Evolutionary conservation across 2,797 vertebrate species (phyloP), one percentile per base, ranked within the genome.

Genomic region (Amphiprion clarkii): DNA sequence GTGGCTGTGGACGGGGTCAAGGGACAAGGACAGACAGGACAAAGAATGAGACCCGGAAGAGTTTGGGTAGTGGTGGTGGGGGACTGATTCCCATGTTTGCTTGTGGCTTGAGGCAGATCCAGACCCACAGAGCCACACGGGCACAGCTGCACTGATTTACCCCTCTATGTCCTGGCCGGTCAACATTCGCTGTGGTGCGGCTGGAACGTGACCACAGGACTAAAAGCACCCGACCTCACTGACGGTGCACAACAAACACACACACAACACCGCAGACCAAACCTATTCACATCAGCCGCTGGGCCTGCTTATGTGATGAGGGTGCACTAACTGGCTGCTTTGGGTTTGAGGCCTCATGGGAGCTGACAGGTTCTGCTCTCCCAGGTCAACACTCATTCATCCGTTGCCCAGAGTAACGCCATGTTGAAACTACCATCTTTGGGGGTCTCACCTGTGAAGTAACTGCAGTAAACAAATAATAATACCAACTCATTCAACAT

Each of bases 121-220:
- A 51, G 56, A 84, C 72, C 82, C 77, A 81, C 27, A 79, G 67
- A 71, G 55, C 57, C 21, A 79, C 76, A 76, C 36, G 42, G 80
- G 74, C 78, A 96, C 94, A 95, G 93, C 94, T 96, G 94, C 87
- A 93, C 74, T 87, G 88, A 93, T 94, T 96, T 94, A 95, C 4
- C 91, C 88, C 82, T 89, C 88, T 95, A 91, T 70, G 69, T 90
- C 79, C 93, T 89, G 90, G 82, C 71, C 46, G 87, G 88, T 89
- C 89, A 91, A 90, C 88, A 91, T 90, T 90, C 65, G 56, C 72
- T 65, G 46, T 63, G 81, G 90, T 74, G 77, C 54, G 79, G 87
- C 27, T 58, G 29, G 87, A 91, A 94, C 31, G 84, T 92, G 92
- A 94, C 91, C 92, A 89, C n/a, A 42, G 53, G 19, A 21, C 52